Evolutionary conservation across 1,140 invertebrate genomes (phyloP), one percentile per base, ranked within the genome.

Genomic region (Drosophila novamexicana): DNA sequence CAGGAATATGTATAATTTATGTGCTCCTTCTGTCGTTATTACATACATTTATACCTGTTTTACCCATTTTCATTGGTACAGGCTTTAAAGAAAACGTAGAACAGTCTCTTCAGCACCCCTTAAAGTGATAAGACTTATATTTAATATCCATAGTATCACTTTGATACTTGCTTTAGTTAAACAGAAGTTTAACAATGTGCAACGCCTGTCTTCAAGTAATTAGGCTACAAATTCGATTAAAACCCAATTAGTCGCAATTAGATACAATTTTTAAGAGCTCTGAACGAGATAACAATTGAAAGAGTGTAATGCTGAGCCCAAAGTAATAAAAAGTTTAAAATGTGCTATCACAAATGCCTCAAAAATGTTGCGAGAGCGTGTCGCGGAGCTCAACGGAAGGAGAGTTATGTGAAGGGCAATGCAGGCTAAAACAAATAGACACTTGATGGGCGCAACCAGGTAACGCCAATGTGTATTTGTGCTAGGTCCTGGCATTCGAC

Each of bases 191-290:
- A 16, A 45, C 22, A 29, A 29, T 29, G 42, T 45, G 42, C 14
- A 16, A 45, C 14, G 42, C 42, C 14, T 16, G 40, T 57, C 40
- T 10, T 36, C 12, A 39, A 36, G 65, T 44, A 50, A 72, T 79
- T 77, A 70, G 77, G 68, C 49, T 29, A 2, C 10, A 69, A 75
- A 75, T 58, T 75, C 63, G 65, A 82, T 82, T 71, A 69, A 5
- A 37, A 62, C n/a, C 9, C 70, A 85, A 84, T 84, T 84, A 84
- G 81, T 49, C 53, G 81, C 78, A 85, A 85, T 85, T 85, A 85
- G 81, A 70, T 45, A 39, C 47, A 66, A 50, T 61, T 81, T 81
- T 62, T 10, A 50, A 63, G 62, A 61, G 40, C 44, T 73, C 49
- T 16, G 39, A 10, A 6, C 3, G 9, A 40, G 62, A 79, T 79